Percentiles rank a stretch among this genome's conserved stretches.
Conservation (phyloP, 2,797 vertebrate genomes). For the Anabacerthia variegaticeps region DNA sequence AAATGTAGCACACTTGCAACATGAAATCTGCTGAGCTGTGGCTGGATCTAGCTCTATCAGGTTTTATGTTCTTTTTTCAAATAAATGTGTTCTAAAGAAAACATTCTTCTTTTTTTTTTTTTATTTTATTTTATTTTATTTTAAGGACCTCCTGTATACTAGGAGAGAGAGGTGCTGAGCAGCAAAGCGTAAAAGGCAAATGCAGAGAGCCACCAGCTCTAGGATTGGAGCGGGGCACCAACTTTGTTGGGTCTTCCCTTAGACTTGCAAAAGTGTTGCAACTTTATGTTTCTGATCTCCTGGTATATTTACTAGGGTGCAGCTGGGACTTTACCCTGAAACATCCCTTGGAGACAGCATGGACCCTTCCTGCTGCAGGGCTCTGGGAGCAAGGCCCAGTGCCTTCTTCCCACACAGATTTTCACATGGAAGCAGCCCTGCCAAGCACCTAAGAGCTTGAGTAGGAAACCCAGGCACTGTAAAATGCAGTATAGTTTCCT, state of each 20-base stretch:
- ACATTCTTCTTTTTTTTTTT: neutral
- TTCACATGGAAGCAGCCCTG: neutral
- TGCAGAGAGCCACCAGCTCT: neutral
- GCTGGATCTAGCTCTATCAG: neutral
- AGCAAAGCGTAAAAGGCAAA: neutral
- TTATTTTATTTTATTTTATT: neutral
- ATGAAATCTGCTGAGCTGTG: constrained; percentile 39
- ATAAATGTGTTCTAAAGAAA: neutral
- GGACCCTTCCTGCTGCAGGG: accelerated
- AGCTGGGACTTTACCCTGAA: neutral
- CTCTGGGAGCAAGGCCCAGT: neutral
- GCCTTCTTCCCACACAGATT: neutral
- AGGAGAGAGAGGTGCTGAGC: neutral
- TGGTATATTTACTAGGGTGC: neutral
- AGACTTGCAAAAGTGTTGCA: neutral
- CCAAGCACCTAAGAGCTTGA: neutral
- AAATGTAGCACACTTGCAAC: constrained; percentile 26
- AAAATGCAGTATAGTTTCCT: neutral
- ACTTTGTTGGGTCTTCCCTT: neutral
- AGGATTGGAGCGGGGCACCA: accelerated
- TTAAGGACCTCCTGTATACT: neutral
- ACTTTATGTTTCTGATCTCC: neutral
- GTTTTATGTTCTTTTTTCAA: constrained; percentile 15
- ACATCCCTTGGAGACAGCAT: neutral
- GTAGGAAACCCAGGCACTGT: neutral